These are phyloP conservation scores for Pogonocherus hispidulus DNA, from an alignment of 2,888 invertebrate genomes.

Conservation along the genomic window DNA sequence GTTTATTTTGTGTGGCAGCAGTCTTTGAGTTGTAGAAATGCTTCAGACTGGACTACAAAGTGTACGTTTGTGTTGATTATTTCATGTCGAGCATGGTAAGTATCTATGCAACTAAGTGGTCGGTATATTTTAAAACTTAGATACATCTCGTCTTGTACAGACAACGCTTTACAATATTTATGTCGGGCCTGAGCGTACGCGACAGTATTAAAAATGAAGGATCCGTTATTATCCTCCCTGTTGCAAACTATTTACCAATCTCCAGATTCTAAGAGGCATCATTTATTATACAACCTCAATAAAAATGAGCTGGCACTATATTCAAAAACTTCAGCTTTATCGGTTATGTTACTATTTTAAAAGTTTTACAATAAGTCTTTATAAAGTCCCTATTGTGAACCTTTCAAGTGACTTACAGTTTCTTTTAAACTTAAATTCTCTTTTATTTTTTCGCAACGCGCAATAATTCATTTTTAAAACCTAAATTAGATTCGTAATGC, in stretches of 20 bases:
- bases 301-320: conserved; percentile 29
- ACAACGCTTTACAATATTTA: conserved; percentile 46
- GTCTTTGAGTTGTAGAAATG: no score
- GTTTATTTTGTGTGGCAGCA: no score
- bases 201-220: conserved; percentile 44
- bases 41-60: conserved; percentile 6
- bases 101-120: conserved; percentile 43
- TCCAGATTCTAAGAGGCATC: conserved; percentile 32
- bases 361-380: conserved; percentile 36
- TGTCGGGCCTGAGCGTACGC: conserved; percentile 39
- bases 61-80: conserved; percentile 34
- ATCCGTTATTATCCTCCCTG: conserved; percentile 29
- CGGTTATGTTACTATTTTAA: conserved; percentile 36
- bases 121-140: conserved; percentile 37
- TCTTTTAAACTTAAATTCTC: conserved; percentile 22
- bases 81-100: conserved; percentile 41
- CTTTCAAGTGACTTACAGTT: conserved; percentile 34
- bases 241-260: conserved; percentile 34
- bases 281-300: conserved; percentile 36
- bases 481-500: conserved; percentile 34
- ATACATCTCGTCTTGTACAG: conserved; percentile 43
- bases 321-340: conserved; percentile 37
- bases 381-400: conserved; percentile 30
- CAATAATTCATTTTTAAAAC: conserved; percentile 33
- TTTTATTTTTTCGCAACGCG: conserved; percentile 20